Evolutionary conservation across 2,888 invertebrate genomes (phyloP), one percentile per base, ranked within the genome.

Genomic region (Hofmannophila pseudospretella): DNA sequence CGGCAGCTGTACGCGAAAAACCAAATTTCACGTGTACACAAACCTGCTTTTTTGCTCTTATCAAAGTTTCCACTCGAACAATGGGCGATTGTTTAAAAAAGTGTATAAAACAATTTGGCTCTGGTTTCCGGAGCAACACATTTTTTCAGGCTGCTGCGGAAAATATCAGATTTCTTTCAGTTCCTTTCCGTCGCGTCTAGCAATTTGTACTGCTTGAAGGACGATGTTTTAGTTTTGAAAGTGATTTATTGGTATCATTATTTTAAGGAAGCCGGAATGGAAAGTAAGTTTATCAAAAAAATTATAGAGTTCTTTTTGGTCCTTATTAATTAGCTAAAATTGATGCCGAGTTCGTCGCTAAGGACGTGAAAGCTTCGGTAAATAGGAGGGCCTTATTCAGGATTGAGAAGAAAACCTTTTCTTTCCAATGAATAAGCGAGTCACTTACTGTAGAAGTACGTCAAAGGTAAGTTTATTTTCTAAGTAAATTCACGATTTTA

Each of bases 41-140:
- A 32, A 25, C 22, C 32, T 7, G 26, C 45, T 47, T 54, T 57
- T 49, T 39, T 39, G 16, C 30, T 52, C 61, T 77, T 77, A 77
- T 77, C 79, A 39, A 38, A 39, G 7, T 33, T 34, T 31, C 12
- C 32, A 7, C 34, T n/a, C 33, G 45, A 72, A 82, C 82, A 82
- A 82, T 80, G 41, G 67, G n/a, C 64, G 48, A 80, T 82, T 82
- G 81, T 82, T 71, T 64, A 54, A 36, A 32, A 37, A 41, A 68
- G 74, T 78, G 71, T 80, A 78, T 78, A 80, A 67, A 77, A 81
- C 78, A 78, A 61, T 54, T 47, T 16, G 7, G 31, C 30, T 5
- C 2, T 25, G 36, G 51, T 52, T 51, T 44, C 32, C 32, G 53
- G 58, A 62, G 67, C 59, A 67, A 64, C 54, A 64, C 54, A 58